Evolutionary conservation across 2,113 vertebrate genomes (phyloP), one percentile per base, ranked within the genome.

Genomic region (Daubentonia madagascariensis): DNA sequence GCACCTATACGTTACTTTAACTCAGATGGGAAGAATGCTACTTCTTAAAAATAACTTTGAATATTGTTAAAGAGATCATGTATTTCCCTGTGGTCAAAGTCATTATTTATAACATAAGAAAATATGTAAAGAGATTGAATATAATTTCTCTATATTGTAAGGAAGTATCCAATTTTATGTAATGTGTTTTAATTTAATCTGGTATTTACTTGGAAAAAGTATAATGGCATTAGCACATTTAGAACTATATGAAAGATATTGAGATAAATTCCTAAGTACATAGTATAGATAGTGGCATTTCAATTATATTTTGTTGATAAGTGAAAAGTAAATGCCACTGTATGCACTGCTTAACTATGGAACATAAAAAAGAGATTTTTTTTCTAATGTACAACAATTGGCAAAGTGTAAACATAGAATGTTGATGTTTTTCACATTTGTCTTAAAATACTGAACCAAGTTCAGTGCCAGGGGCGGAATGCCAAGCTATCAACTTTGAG

Each of bases 391-490:
- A 85, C 12, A 85, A 94, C 68, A 91, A 94, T 75, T 91, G 79
- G 57, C 78, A 94, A 96, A 80, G 63, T 96, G 78, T 97, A 95
- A 96, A 93, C 65, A 90, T 50, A 95, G 88, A 96, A 94, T 91
- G 86, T 86, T 97, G 96, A 59, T 94, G 50, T 94, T 94, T 97
- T 96, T 67, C 67, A 68, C 72, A n/a, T 96, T 96, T 96, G 63
- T 96, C 68, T 83, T 93, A 94, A 97, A 98, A 97, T 37, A n/a
- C 67, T 97, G 85, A 96, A 43, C 89, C 63, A 81, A 96, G 28
- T 89, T 96, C n/a, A 59, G 10, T 75, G 91, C 88, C 96, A 97
- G 35, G 91, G 85, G 83, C 67, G 80, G 37, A 86, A 28, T 37
- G 72, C 95, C 94, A 94, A 88, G 50, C 54, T 94, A 67, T 85